Percentiles rank a stretch among this genome's conserved stretches.
phyloP scores from a whole-genome alignment of 2,888 invertebrate genomes.

The Pseudanteris insignis region DNA sequence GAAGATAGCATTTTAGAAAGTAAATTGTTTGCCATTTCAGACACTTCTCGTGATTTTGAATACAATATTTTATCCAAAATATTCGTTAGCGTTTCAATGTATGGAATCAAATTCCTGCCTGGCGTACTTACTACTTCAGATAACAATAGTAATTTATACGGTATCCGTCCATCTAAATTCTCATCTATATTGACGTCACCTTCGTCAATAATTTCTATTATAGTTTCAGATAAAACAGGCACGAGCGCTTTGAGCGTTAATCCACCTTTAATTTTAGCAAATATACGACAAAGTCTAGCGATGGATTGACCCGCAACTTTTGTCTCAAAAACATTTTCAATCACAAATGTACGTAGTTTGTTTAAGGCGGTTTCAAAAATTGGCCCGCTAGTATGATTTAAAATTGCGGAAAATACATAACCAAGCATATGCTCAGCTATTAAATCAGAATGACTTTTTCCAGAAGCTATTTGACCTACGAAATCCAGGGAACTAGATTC shows the following conservation, averaged over 20 bases:
- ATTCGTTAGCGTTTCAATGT: constrained; percentile 72
- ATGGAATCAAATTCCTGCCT: constrained; percentile 73
- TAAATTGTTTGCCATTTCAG: constrained; percentile 69
- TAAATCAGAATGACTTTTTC: constrained; percentile 76
- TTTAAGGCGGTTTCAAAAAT: constrained; percentile 75
- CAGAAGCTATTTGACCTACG: constrained; percentile 68
- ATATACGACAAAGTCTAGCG: constrained; percentile 76
- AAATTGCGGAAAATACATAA: constrained; percentile 74
- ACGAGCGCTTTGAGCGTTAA: constrained; percentile 78
- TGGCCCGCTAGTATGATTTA: constrained; percentile 75
- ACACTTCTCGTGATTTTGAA: constrained; percentile 75
- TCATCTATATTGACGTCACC: constrained; percentile 79
- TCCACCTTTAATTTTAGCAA: constrained; percentile 74
- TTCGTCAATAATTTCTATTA: constrained; percentile 69
- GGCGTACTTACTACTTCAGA: constrained; percentile 77
- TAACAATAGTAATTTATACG: constrained; percentile 80
- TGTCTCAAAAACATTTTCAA: constrained; percentile 81
- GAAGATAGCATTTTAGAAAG: constrained; percentile 71
- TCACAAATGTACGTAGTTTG: constrained; percentile 79
- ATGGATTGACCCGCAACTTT: constrained; percentile 84
- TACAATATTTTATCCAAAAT: constrained; percentile 78
- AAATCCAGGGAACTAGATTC: constrained; percentile 77
- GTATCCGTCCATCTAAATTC: constrained; percentile 79
- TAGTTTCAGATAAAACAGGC: constrained; percentile 76
- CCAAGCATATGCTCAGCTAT: constrained; percentile 77